phyloP scores from a whole-genome alignment of 2,113 vertebrate genomes.

The Cheirogaleus medius region DNA sequence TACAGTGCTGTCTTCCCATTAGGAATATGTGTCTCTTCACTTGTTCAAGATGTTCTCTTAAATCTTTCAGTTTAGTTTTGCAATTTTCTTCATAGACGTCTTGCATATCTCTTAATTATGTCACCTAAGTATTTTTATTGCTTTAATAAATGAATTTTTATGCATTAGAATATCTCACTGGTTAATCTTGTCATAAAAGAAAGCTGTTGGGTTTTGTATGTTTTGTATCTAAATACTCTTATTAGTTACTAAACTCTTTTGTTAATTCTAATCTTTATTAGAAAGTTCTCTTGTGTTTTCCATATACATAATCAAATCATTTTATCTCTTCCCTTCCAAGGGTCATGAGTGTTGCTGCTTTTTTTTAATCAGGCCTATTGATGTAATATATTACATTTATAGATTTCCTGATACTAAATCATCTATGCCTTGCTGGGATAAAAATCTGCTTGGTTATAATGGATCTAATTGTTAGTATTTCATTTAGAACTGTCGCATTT shows the following conservation, averaged over 20 bases:
- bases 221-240: constrained; percentile 17
- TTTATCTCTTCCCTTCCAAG: constrained; percentile 37
- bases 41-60: background rate
- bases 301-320: background rate
- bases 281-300: background rate
- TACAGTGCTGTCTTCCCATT: background rate
- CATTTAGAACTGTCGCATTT: background rate
- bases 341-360: background rate
- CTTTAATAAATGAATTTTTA: constrained; percentile 11
- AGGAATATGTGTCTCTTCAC: background rate
- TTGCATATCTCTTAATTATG: constrained; percentile 4
- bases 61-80: background rate
- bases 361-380: constrained; percentile 22
- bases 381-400: background rate
- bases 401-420: constrained; percentile 47
- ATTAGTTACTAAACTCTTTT: background rate
- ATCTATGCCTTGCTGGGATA: constrained; percentile 5
- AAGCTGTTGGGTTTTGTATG: constrained; percentile 33
- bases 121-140: background rate
- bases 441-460: constrained; percentile 33
- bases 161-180: constrained; percentile 16
- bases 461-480: constrained; percentile 25
- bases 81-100: constrained; percentile 4
- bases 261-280: constrained; percentile 26
- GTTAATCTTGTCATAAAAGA: constrained; percentile 27